Percentiles rank a stretch among this genome's conserved stretches.
Evolutionary conservation across 2,113 vertebrate genomes (phyloP).

Genomic region (Elachura formosa): DNA sequence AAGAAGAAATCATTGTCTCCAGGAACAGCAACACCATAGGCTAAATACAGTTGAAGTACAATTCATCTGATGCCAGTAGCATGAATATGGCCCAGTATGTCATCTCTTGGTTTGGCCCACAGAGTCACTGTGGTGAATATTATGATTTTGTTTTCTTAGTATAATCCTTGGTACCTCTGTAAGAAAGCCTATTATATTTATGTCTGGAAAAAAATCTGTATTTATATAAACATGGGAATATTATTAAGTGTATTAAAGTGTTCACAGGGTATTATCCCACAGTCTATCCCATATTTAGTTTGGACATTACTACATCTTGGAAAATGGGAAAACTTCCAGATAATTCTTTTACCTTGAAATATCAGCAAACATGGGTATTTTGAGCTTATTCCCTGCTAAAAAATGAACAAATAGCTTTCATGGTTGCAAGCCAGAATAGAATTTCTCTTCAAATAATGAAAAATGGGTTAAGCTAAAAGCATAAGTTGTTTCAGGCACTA

Average conservation of each 20-base stretch:
- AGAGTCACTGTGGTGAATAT: not conserved
- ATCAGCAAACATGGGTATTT: constrained; percentile 66
- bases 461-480: constrained; percentile 21
- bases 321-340: constrained; percentile 73
- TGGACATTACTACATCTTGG: constrained; percentile 68
- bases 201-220: constrained; percentile 33
- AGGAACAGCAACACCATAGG: not conserved
- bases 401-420: constrained; percentile 43
- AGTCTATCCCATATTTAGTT: constrained; percentile 67
- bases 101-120: not conserved
- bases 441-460: constrained; percentile 44
- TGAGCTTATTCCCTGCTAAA: constrained; percentile 52
- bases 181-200: not conserved
- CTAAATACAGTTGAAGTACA: not conserved
- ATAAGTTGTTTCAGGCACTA: constrained; percentile 5
- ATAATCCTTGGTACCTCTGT: not conserved
- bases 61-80: not conserved
- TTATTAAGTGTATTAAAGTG: constrained; percentile 61
- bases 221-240: constrained; percentile 58
- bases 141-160: not conserved
- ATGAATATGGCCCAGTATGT: not conserved
- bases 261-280: constrained; percentile 65
- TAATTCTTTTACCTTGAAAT: constrained; percentile 75
- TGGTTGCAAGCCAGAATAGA: constrained; percentile 32
- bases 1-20: not conserved